These are phyloP conservation scores for Calcarius ornatus DNA, from an alignment of 2,113 vertebrate species.

Conservation along the genomic window DNA sequence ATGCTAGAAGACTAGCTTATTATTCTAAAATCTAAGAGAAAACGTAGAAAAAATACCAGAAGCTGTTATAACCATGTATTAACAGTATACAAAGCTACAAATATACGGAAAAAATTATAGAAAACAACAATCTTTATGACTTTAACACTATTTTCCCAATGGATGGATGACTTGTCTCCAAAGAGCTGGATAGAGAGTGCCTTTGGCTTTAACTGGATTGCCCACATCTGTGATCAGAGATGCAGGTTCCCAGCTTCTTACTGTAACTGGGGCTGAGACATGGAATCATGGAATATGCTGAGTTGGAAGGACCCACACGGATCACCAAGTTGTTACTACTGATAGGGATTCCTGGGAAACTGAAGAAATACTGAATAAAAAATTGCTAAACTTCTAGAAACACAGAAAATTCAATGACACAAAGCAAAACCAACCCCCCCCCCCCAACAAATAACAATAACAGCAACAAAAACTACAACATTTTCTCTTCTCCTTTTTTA, in stretches of 20 bases:
- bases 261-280: not conserved
- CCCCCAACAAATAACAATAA: not conserved
- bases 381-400: not conserved
- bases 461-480: accelerated
- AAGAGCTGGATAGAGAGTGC: not conserved
- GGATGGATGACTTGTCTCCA: not conserved
- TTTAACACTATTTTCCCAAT: not conserved
- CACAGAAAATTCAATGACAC: not conserved
- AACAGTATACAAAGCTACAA: not conserved
- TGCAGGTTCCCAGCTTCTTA: not conserved
- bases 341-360: not conserved
- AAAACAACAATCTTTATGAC: not conserved
- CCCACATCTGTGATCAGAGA: not conserved
- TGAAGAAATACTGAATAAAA: not conserved
- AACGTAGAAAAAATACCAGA: not conserved
- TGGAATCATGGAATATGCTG: not conserved
- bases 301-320: accelerated
- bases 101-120: not conserved
- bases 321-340: not conserved
- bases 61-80: not conserved
- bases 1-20: not conserved
- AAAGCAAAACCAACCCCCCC: not conserved
- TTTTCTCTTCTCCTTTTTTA: not conserved
- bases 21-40: not conserved
- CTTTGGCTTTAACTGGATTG: not conserved